Conservation (phyloP, 2,797 vertebrate genomes). For the Hephaestus fuliginosus region DNA sequence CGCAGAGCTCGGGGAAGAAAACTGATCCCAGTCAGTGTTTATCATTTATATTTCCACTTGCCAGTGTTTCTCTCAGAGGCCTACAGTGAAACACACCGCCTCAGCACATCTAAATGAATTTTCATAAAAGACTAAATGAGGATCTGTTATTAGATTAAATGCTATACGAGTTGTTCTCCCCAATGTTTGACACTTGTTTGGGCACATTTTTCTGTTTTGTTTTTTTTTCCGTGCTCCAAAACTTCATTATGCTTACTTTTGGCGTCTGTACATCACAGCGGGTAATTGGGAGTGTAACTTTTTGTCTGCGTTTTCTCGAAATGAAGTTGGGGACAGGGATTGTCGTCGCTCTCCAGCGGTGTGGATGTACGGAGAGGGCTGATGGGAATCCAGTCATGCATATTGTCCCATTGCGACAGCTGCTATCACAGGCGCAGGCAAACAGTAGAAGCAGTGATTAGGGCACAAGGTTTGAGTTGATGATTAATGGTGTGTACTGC, state of each 20-base stretch:
- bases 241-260: background rate
- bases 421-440: constrained; percentile 32
- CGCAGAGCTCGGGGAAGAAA: constrained; percentile 39
- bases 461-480: constrained; percentile 41
- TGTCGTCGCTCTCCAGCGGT: constrained; percentile 17
- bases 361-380: constrained; percentile 30
- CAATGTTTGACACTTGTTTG: constrained; percentile 30
- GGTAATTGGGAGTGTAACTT: constrained; percentile 1
- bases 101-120: constrained; percentile 45
- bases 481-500: constrained; percentile 68
- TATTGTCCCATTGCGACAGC: constrained; percentile 54
- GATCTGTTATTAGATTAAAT: constrained; percentile 50
- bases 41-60: constrained; percentile 70
- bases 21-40: constrained; percentile 62
- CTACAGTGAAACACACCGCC: constrained; percentile 4
- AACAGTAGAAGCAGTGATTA: constrained; percentile 44
- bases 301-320: constrained; percentile 31
- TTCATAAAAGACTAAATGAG: constrained; percentile 56
- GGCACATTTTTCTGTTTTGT: constrained; percentile 8
- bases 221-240: background rate
- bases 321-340: background rate
- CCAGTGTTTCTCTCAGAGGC: constrained; percentile 54
- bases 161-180: constrained; percentile 17
- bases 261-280: constrained; percentile 5
- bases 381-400: constrained; percentile 57